phyloP scores from a whole-genome alignment of 2,113 vertebrate genomes.

The Aegotheles bennettii region DNA sequence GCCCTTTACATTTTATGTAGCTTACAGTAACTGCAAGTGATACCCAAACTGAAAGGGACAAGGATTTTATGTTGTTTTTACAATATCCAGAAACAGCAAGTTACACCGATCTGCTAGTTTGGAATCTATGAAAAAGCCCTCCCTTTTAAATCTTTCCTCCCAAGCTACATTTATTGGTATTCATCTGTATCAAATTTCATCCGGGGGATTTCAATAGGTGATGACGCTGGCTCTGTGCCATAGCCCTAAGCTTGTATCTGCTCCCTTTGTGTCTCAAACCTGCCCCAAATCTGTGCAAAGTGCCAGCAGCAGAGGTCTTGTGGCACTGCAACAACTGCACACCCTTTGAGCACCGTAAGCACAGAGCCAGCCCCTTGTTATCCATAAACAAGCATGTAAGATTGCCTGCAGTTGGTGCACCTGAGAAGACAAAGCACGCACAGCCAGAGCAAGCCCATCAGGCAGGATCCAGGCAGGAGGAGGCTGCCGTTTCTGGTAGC shows the following conservation, averaged over 20 bases:
- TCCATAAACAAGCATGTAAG: rapidly evolving
- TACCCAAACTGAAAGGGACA: neutral
- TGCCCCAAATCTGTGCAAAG: neutral
- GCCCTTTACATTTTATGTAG: neutral
- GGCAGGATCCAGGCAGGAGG: neutral
- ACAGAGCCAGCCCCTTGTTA: neutral
- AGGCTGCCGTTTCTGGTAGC: neutral
- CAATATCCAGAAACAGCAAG: neutral
- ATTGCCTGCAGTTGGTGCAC: neutral
- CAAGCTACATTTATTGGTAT: neutral
- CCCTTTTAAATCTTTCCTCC: neutral
- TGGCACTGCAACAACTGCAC: rapidly evolving
- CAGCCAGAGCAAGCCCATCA: neutral
- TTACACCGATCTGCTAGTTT: neutral
- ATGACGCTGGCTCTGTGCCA: rapidly evolving
- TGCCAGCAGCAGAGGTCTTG: rapidly evolving
- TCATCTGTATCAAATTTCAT: neutral
- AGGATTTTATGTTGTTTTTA: neutral
- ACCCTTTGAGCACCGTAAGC: neutral
- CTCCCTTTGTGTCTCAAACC: neutral
- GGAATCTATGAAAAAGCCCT: neutral
- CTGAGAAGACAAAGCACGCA: neutral
- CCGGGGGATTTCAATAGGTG: neutral
- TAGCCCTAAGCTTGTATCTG: neutral
- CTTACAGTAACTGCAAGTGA: neutral